phyloP scores from a whole-genome alignment of 2,888 invertebrate genomes.

The Tinea trinotella region DNA sequence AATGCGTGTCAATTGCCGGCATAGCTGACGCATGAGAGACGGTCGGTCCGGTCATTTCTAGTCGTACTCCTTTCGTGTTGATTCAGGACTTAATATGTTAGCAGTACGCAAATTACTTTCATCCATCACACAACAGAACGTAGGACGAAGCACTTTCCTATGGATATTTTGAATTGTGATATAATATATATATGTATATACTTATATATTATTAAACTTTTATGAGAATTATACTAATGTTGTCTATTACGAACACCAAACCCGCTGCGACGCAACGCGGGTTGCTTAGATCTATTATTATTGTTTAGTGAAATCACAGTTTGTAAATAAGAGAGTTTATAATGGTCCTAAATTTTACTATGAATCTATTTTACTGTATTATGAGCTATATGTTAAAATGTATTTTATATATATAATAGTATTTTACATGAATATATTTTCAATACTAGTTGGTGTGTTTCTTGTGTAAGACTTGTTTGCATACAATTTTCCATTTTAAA shows the following conservation, averaged over 20 bases:
- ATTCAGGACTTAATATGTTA: constrained; percentile 51
- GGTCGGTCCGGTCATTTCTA: constrained; percentile 44
- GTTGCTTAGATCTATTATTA: constrained; percentile 8
- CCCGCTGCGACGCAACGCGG: neutral
- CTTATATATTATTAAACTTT: neutral
- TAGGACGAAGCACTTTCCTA: neutral
- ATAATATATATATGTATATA: neutral
- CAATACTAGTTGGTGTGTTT: neutral
- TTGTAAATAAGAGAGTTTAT: neutral
- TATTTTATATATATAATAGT: neutral
- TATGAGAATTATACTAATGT: neutral
- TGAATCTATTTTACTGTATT: constrained; percentile 10
- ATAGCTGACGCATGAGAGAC: constrained; percentile 6
- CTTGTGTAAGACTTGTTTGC: neutral
- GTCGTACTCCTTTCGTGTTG: constrained; percentile 68
- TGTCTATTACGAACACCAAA: neutral
- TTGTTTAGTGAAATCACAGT: constrained; percentile 7
- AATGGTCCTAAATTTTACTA: constrained; percentile 5
- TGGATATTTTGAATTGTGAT: neutral
- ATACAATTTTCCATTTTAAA: constrained; percentile 12
- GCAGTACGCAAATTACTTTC: constrained; percentile 64
- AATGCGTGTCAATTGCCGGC: constrained; percentile 26
- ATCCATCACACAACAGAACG: neutral
- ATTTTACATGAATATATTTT: neutral
- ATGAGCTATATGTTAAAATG: constrained; percentile 1